These are phyloP conservation scores for Cyclopterus lumpus DNA, from an alignment of 2,797 vertebrate species.

Conservation along the genomic window DNA sequence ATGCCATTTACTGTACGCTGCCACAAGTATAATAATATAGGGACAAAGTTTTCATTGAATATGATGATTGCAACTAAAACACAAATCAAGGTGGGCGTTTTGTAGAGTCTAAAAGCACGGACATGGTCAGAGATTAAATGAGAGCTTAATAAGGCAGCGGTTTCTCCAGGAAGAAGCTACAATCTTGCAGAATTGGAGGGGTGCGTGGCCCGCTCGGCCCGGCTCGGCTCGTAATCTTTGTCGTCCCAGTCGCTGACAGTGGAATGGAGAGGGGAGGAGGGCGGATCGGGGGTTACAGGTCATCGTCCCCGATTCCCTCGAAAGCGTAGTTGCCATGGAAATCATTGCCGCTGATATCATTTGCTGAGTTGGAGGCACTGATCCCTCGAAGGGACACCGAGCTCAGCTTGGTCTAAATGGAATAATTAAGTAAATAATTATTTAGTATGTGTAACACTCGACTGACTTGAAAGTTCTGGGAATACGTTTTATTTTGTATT, in stretches of 20 bases:
- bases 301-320: constrained; percentile 98
- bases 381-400: constrained; percentile 95
- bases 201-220: constrained; percentile 56
- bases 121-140: constrained; percentile 52
- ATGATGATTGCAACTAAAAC: constrained; percentile 39
- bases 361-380: constrained; percentile 91
- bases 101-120: constrained; percentile 38
- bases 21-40: constrained; percentile 18
- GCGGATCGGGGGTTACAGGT: constrained; percentile 85
- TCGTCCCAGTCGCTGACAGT: constrained; percentile 54
- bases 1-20: constrained; percentile 31
- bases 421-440: constrained; percentile 11
- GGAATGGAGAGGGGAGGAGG: constrained; percentile 42
- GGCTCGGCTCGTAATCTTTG: constrained; percentile 69
- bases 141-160: constrained; percentile 77
- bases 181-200: constrained; percentile 78
- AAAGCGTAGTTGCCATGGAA: constrained; percentile 99
- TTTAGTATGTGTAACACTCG: background rate
- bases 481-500: background rate
- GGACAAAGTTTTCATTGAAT: constrained; percentile 24
- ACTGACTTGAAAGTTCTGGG: background rate
- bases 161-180: constrained; percentile 73
- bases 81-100: constrained; percentile 26
- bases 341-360: constrained; percentile 90
- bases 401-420: constrained; percentile 92